Conservation (phyloP, 2,797 vertebrate species). For the Megaceryle alcyon region DNA sequence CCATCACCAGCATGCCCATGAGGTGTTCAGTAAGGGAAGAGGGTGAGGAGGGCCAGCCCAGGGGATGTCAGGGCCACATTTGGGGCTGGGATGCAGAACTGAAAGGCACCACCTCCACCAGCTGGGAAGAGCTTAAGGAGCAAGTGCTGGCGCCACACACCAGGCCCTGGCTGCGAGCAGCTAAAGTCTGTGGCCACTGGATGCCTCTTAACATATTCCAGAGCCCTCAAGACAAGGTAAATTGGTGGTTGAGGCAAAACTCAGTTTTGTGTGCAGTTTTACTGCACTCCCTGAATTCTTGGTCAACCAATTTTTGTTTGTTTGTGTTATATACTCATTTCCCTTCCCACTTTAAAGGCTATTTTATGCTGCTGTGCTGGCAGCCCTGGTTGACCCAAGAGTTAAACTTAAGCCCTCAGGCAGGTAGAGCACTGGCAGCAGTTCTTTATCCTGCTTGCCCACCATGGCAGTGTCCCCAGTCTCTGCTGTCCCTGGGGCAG, state of each 20-base stretch:
- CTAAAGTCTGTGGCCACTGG: constrained; percentile 62
- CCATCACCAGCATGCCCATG: accelerated
- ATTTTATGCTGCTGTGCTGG: constrained; percentile 35
- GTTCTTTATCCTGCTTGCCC: neutral
- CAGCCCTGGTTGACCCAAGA: neutral
- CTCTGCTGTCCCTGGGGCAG: neutral
- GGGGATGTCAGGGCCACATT: neutral
- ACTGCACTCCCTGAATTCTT: constrained; percentile 51
- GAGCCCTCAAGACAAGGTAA: constrained; percentile 74
- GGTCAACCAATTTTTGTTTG: constrained; percentile 71
- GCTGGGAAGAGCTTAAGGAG: neutral
- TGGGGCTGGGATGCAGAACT: neutral
- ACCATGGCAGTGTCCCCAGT: neutral
- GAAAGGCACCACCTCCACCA: neutral
- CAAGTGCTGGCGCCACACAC: constrained; percentile 6
- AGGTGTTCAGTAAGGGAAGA: neutral
- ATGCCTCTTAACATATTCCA: constrained; percentile 72
- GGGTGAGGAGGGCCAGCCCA: neutral
- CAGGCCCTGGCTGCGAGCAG: neutral
- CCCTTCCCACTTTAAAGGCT: constrained; percentile 60
- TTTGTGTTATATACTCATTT: constrained; percentile 53
- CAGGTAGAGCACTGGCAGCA: neutral
- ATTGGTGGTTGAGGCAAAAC: constrained; percentile 71
- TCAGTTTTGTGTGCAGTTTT: constrained; percentile 52
- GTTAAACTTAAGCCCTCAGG: neutral